phyloP scores from a whole-genome alignment of 2,888 invertebrate genomes.

The Lasioglossum leucozonium region DNA sequence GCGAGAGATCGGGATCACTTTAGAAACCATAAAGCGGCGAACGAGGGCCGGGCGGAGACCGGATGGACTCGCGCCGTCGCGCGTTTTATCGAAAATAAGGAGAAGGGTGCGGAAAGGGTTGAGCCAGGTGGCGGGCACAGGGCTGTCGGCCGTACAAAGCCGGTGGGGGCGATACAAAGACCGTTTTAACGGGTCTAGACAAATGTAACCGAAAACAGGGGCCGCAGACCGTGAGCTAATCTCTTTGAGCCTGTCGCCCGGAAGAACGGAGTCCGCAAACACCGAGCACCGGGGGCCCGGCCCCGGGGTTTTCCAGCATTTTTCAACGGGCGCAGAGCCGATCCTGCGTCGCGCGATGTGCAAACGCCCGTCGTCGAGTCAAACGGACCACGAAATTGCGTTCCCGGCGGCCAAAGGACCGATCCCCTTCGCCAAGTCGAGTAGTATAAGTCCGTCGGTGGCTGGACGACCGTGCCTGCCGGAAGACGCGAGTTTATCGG shows the following conservation, averaged over 20 bases:
- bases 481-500: background rate
- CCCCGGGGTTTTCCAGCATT: background rate
- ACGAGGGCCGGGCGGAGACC: background rate
- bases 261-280: slow-evolving; percentile 27
- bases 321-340: background rate
- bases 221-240: slow-evolving; percentile 54
- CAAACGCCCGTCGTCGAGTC: background rate
- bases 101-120: background rate
- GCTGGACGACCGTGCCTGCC: slow-evolving; percentile 13
- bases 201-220: slow-evolving; percentile 45
- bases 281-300: too few species aligned
- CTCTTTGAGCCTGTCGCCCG: slow-evolving; percentile 48
- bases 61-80: background rate
- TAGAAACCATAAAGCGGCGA: background rate
- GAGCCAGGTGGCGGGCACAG: background rate
- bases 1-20: background rate
- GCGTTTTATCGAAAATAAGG: slow-evolving; percentile 14
- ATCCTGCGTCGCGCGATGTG: background rate
- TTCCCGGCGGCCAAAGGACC: slow-evolving; percentile 3
- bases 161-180: slow-evolving; percentile 12
- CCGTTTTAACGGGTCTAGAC: slow-evolving; percentile 35
- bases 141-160: background rate
- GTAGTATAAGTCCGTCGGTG: slow-evolving; percentile 27
- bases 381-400: slow-evolving; percentile 51
- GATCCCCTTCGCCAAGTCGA: background rate